Conservation (phyloP, 1,140 invertebrate species). For the Cheumatopsyche charites region DNA sequence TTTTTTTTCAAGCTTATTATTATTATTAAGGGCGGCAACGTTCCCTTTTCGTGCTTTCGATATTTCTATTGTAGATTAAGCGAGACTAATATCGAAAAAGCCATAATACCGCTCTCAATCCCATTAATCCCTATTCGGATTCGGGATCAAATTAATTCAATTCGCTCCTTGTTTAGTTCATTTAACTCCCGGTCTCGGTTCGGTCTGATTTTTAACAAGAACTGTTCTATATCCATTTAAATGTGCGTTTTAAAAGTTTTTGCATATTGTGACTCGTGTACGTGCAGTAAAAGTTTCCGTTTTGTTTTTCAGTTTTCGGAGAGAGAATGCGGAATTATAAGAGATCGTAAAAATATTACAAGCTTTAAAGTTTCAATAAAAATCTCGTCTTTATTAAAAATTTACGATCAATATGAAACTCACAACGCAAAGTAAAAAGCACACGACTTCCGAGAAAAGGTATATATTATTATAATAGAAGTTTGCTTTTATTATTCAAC, state of each 20-base stretch:
- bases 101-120: conserved; percentile 3
- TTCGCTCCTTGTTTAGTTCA: background rate
- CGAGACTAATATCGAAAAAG: background rate
- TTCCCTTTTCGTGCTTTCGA: conserved; percentile 9
- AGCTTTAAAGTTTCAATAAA: conserved; percentile 22
- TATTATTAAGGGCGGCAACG: background rate
- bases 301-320: background rate
- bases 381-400: conserved; percentile 26
- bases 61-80: conserved; percentile 8
- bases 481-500: background rate
- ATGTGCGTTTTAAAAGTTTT: background rate
- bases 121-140: conserved; percentile 5
- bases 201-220: background rate
- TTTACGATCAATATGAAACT: conserved; percentile 23
- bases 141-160: conserved; percentile 6
- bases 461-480: background rate
- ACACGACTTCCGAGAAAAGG: conserved; percentile 2
- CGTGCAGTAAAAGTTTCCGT: background rate
- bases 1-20: conserved; percentile 3
- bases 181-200: background rate
- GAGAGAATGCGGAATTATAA: no score
- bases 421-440: conserved; percentile 1
- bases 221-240: background rate
- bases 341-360: conserved; percentile 9
- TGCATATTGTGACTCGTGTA: background rate